Evolutionary conservation across 2,113 vertebrate genomes (phyloP).

Genomic region (Rissa tridactyla): DNA sequence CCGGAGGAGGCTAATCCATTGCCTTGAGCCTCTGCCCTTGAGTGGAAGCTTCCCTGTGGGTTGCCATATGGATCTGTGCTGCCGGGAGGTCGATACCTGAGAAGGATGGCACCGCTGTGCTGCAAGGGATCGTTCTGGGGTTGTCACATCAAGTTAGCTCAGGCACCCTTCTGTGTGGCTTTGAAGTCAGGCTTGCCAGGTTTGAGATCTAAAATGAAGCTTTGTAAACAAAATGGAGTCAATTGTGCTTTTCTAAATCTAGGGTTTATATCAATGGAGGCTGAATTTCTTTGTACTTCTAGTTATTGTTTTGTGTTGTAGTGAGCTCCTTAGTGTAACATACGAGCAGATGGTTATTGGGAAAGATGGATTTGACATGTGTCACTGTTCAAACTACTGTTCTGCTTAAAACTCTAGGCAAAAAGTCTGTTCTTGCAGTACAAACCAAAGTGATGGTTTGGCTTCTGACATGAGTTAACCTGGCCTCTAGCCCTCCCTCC

Average conservation of each 20-base stretch:
- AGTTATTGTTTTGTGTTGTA: not conserved
- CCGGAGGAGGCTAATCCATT: not conserved
- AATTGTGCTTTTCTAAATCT: not conserved
- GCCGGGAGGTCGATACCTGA: not conserved
- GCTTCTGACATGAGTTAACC: not conserved
- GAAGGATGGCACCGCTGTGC: slow-evolving; percentile 21
- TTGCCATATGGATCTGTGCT: not conserved
- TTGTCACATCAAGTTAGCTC: slow-evolving; percentile 6
- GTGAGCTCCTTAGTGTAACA: not conserved
- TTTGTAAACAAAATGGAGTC: not conserved
- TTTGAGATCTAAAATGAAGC: not conserved
- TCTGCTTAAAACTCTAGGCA: not conserved
- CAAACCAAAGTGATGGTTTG: not conserved
- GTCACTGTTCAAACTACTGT: not conserved
- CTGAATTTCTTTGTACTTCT: not conserved
- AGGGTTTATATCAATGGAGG: not conserved
- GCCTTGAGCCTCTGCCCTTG: not conserved
- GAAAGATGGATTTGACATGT: not conserved
- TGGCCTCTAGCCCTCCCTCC: not conserved
- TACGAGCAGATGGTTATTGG: not conserved
- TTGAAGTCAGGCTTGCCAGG: not conserved
- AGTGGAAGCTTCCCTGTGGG: slow-evolving; percentile 12
- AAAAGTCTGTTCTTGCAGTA: not conserved
- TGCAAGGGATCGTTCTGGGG: not conserved
- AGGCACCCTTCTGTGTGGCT: not conserved